phyloP scores from a whole-genome alignment of 2,888 invertebrate genomes.

The Liodrosophila aerea region DNA sequence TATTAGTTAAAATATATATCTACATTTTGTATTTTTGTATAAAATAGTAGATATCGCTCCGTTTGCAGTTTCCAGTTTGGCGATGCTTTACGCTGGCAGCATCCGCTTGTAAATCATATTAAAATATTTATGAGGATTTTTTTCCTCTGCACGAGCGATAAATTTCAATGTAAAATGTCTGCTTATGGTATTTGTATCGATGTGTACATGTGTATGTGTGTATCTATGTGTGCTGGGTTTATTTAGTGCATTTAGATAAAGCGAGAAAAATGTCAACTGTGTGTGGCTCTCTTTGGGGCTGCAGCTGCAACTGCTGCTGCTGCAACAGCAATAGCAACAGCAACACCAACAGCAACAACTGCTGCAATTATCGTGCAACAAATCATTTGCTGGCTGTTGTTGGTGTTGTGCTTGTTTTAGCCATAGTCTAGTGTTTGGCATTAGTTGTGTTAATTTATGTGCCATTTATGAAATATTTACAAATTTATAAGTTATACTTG shows the following conservation, averaged over 20 bases:
- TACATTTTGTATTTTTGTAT: conserved; percentile 20
- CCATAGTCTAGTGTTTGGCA: conserved; percentile 44
- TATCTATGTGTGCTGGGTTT: conserved; percentile 36
- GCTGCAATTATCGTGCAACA: conserved; percentile 72
- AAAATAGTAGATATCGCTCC: conserved; percentile 31
- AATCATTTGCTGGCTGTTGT: conserved; percentile 52
- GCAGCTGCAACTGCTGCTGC: conserved; percentile 42
- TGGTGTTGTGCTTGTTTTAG: conserved; percentile 17
- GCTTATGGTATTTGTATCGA: conserved; percentile 17
- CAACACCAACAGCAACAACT: conserved; percentile 44
- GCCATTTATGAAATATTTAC: conserved; percentile 77
- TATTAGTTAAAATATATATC: conserved; percentile 14
- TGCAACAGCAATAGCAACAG: too few species aligned
- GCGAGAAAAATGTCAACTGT: conserved; percentile 70
- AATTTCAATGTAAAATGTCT: conserved; percentile 49
- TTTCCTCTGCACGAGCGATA: conserved; percentile 34
- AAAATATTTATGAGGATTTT: conserved; percentile 63
- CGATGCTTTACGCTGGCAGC: conserved; percentile 18
- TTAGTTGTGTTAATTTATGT: conserved; percentile 78
- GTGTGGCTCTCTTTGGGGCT: conserved; percentile 56
- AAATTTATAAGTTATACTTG: conserved; percentile 73
- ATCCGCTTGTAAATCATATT: conserved; percentile 74
- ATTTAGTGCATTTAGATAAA: conserved; percentile 71
- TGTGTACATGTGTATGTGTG: conserved; percentile 2
- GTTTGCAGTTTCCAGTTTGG: conserved; percentile 9